Evolutionary conservation across 2,797 vertebrate genomes (phyloP).

Genomic region (Urosaurus nigricauda): DNA sequence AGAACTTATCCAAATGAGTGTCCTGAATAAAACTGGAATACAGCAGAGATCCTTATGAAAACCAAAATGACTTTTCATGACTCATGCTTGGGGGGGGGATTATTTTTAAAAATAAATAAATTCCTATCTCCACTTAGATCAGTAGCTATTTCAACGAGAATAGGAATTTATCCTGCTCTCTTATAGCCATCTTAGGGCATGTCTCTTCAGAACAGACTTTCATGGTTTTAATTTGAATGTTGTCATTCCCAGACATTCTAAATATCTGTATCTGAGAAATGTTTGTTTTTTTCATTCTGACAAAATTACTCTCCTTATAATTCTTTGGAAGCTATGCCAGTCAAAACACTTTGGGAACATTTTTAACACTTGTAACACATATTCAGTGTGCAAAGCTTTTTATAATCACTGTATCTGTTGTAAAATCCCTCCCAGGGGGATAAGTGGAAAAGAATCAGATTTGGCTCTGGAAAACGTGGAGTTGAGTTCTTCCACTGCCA

Average conservation of each 20-base stretch:
- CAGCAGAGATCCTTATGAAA: constrained; percentile 44
- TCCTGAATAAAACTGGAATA: constrained; percentile 57
- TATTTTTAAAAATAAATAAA: constrained; percentile 5
- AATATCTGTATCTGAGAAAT: neutral
- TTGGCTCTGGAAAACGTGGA: neutral
- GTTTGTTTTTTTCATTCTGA: neutral
- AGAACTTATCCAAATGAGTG: constrained; percentile 27
- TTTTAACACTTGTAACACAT: neutral
- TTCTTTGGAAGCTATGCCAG: neutral
- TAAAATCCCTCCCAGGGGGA: neutral
- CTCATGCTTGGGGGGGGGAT: neutral
- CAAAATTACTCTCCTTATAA: neutral
- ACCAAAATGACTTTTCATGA: constrained; percentile 36
- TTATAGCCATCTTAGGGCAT: constrained; percentile 41
- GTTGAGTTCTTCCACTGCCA: neutral
- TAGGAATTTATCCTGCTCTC: neutral
- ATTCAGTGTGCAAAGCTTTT: neutral
- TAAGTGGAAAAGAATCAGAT: neutral
- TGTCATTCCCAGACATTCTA: constrained; percentile 19
- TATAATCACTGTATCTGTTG: neutral
- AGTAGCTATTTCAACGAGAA: constrained; percentile 17
- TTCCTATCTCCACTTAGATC: constrained; percentile 2
- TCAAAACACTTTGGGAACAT: neutral
- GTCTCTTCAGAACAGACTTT: neutral
- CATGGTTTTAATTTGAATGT: neutral